Evolutionary conservation across 2,113 vertebrate species (phyloP).

Genomic region (Malurus alboscapulatus): DNA sequence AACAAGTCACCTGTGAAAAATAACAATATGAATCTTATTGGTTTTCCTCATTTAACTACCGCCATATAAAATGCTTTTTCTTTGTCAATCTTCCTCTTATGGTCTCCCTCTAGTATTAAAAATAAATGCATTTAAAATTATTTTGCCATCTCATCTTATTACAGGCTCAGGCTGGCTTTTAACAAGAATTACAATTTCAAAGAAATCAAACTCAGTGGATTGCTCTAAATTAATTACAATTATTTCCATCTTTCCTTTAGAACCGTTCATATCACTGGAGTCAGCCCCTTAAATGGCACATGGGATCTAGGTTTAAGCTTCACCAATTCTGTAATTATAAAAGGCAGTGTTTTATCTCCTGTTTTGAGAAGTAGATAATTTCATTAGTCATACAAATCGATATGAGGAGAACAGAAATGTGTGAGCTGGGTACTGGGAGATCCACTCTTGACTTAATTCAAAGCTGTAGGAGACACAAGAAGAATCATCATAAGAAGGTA

Average conservation of each 20-base stretch:
- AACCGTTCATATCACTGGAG: fast-evolving
- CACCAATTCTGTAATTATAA: neutral
- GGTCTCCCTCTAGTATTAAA: neutral
- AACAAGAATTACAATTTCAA: neutral
- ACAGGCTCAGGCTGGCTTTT: neutral
- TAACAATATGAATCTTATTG: neutral
- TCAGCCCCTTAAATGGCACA: neutral
- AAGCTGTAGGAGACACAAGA: neutral
- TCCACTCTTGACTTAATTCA: neutral
- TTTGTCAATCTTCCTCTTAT: neutral
- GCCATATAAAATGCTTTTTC: neutral
- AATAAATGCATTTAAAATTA: neutral
- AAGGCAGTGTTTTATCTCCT: neutral
- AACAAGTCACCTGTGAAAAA: conserved; percentile 10
- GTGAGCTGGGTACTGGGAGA: neutral
- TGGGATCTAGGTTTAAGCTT: neutral
- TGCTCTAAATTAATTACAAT: neutral
- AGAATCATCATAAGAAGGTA: neutral
- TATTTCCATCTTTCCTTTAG: neutral
- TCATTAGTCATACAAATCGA: neutral
- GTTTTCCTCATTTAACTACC: neutral
- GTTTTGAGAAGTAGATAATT: neutral
- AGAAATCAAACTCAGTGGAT: neutral
- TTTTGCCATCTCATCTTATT: neutral
- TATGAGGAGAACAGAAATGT: neutral